Evolutionary conservation across 2,888 invertebrate genomes (phyloP), one percentile per base, ranked within the genome.

Genomic region (Drosophila sordidapex): DNA sequence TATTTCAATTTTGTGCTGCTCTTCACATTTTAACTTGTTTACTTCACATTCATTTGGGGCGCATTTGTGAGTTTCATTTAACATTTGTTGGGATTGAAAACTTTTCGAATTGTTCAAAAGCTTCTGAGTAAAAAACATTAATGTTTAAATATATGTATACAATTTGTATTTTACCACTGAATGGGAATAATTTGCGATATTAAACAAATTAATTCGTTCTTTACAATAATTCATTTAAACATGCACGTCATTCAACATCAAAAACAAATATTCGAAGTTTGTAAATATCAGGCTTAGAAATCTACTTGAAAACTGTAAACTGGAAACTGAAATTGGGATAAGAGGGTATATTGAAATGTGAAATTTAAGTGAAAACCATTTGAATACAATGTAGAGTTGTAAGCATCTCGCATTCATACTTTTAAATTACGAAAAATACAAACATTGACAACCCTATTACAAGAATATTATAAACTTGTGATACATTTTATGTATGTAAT

Each of bases 281-380:
- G 92, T 92, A 92, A 90, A 92, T 92, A 92, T 88, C 87, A 84
- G 81, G 83, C 84, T 70, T 82, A 83, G 80, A 77, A 83, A 81
- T 73, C 75, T 73, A 85, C 69, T 77, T 53, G 58, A 46, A 15
- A 25, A 46, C 46, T 40, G 43, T 52, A 69, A 51, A 53, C 62
- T 40, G 43, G 52, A 69, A 51, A 56, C 62, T 33, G 33, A 33
- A 33, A 61, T 61, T 79, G 54, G 51, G 33, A 27, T 51, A 58
- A 61, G 76, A 83, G 83, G 81, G 80, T 76, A 70, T 56, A 58
- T 66, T 71, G 62, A 67, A 82, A 84, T 84, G 60, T 84, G 60
- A 70, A 83, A 76, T 81, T 75, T 65, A 52, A 21, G 18, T 48
- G 18, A 70, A 58, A 29, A 54, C 48, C 40, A 35, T 31, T 40